These are phyloP conservation scores for Apamea anceps DNA, from an alignment of 2,888 invertebrate genomes.

Conservation along the genomic window DNA sequence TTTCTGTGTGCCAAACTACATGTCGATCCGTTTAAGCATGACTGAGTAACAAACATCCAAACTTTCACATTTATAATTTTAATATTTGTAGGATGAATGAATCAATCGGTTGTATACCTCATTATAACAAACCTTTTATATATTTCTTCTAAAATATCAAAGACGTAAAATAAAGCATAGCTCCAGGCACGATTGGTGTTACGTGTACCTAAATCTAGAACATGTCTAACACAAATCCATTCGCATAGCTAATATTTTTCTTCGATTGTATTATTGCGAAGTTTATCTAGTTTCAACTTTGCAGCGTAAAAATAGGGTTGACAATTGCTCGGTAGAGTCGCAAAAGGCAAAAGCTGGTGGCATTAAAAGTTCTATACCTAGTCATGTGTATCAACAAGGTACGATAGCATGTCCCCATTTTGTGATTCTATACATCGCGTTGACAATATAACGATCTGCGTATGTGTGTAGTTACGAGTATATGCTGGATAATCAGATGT, in stretches of 20 bases:
- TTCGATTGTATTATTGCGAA: constrained; percentile 5
- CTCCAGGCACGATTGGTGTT: constrained; percentile 1
- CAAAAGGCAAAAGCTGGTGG: constrained; percentile 23
- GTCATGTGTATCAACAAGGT: constrained; percentile 22
- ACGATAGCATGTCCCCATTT: constrained; percentile 30
- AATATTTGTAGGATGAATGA: background rate
- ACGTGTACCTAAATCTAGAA: constrained; percentile 11
- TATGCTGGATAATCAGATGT: constrained; percentile 46
- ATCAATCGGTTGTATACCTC: background rate
- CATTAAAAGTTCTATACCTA: constrained; percentile 37
- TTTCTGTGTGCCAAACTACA: no score
- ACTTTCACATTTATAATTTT: background rate
- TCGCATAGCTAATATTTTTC: constrained; percentile 40
- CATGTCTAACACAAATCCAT: constrained; percentile 18
- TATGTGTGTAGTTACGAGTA: background rate
- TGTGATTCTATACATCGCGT: constrained; percentile 25
- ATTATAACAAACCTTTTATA: background rate
- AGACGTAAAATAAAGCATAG: background rate
- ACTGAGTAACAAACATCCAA: background rate
- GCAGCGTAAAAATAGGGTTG: background rate
- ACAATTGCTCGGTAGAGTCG: background rate
- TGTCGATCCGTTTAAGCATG: background rate
- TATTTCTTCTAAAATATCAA: background rate
- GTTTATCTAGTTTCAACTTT: constrained; percentile 24
- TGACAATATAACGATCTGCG: constrained; percentile 23